These are phyloP conservation scores for Empidonax alnorum DNA, from an alignment of 2,113 vertebrate genomes.

Conservation along the genomic window DNA sequence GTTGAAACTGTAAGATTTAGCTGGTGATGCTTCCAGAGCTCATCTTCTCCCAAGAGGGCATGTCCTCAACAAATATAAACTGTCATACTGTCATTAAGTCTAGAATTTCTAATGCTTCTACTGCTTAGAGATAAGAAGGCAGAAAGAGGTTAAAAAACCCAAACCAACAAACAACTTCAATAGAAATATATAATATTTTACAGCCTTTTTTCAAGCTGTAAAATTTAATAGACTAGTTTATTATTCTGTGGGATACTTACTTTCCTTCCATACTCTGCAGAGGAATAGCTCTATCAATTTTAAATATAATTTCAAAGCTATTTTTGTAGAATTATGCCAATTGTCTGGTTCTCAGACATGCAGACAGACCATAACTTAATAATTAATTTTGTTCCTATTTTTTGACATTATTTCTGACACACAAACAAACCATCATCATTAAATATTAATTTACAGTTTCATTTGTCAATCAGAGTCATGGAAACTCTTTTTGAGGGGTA, in stretches of 20 bases:
- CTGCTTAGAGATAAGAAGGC: background rate
- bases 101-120: background rate
- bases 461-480: background rate
- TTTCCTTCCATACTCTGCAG: background rate
- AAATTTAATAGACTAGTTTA: background rate
- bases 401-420: background rate
- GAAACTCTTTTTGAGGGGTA: background rate
- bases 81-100: background rate
- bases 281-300: background rate
- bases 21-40: background rate
- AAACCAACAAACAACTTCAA: background rate
- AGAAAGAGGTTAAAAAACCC: background rate
- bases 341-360: background rate
- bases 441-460: background rate
- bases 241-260: background rate
- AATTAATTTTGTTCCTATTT: background rate
- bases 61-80: background rate
- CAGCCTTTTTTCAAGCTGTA: background rate
- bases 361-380: background rate
- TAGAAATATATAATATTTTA: background rate
- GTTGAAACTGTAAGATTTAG: background rate
- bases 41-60: background rate
- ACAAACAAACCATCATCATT: background rate
- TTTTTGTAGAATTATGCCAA: background rate
- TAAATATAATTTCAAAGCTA: background rate